A percentile compares a stretch with the other conserved stretches of the same genome.
Conservation (phyloP, 2,797 vertebrate species). For the Meda fulgida region DNA sequence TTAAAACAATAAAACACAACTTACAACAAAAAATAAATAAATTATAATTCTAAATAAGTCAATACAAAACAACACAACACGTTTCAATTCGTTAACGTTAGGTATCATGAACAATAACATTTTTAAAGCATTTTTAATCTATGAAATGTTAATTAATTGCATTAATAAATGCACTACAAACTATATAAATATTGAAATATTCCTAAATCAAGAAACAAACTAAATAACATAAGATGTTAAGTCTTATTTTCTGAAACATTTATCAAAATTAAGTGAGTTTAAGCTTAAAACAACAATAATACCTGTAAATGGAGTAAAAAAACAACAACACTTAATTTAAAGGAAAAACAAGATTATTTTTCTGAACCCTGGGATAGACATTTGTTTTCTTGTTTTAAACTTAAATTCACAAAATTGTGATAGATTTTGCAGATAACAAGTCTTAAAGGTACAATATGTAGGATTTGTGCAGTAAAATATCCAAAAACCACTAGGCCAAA, state of each 20-base stretch:
- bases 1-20: neutral
- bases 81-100: neutral
- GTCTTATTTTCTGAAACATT: neutral
- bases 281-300: neutral
- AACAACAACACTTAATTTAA: neutral
- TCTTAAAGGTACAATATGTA: neutral
- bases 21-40: neutral
- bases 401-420: neutral
- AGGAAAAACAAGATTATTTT: neutral
- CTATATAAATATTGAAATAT: neutral
- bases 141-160: neutral
- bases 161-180: neutral
- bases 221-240: neutral
- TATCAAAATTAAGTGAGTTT: neutral
- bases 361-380: neutral
- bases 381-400: neutral
- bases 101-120: neutral
- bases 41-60: neutral
- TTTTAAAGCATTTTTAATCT: neutral
- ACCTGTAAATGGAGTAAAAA: neutral
- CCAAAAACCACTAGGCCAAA: too few species aligned
- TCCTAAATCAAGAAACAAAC: neutral
- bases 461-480: too few species aligned
- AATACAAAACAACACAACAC: neutral
- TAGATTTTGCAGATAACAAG: neutral